Conservation (phyloP, 2,888 invertebrate species). For the Pachymerium ferrugineum region DNA sequence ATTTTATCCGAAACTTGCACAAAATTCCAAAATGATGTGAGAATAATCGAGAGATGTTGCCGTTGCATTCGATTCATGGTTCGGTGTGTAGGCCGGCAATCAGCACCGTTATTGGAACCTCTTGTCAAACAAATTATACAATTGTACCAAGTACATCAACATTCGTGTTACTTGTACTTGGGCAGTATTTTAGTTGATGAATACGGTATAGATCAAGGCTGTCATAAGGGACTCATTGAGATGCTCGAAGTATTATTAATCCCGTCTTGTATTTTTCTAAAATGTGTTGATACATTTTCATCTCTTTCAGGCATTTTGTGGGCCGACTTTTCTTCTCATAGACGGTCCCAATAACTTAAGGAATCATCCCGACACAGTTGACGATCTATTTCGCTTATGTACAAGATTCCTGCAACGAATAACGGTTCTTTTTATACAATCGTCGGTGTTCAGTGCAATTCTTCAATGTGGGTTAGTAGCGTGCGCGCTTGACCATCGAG, state of each 20-base stretch:
- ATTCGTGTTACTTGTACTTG: slow-evolving; percentile 86
- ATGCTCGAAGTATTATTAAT: slow-evolving; percentile 56
- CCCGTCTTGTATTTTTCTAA: slow-evolving; percentile 9
- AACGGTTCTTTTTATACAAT: slow-evolving; percentile 73
- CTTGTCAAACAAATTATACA: slow-evolving; percentile 72
- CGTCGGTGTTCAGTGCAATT: slow-evolving; percentile 65
- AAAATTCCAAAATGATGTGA: slow-evolving; percentile 71
- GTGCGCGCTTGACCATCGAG: slow-evolving; percentile 81
- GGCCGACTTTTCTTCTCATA: slow-evolving; percentile 58
- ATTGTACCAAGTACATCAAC: slow-evolving; percentile 69
- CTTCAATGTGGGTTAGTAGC: slow-evolving; percentile 78
- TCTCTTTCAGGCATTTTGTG: slow-evolving; percentile 46
- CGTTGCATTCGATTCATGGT: slow-evolving; percentile 82
- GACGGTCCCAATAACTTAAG: slow-evolving; percentile 70
- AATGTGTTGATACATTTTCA: neutral
- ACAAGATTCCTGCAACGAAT: slow-evolving; percentile 79
- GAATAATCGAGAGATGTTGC: slow-evolving; percentile 88
- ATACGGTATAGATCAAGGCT: slow-evolving; percentile 65
- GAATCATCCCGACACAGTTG: slow-evolving; percentile 95
- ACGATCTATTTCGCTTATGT: slow-evolving; percentile 87
- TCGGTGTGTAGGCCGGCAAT: slow-evolving; percentile 74
- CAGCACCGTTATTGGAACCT: slow-evolving; percentile 68
- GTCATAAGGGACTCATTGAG: slow-evolving; percentile 70
- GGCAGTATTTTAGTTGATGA: slow-evolving; percentile 84
- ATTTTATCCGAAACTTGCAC: slow-evolving; percentile 69